Evolutionary conservation across 92 coral and sea anemone species (phyloP), one percentile per base, ranked within the genome.

Genomic region (Plumapathes pennacea): DNA sequence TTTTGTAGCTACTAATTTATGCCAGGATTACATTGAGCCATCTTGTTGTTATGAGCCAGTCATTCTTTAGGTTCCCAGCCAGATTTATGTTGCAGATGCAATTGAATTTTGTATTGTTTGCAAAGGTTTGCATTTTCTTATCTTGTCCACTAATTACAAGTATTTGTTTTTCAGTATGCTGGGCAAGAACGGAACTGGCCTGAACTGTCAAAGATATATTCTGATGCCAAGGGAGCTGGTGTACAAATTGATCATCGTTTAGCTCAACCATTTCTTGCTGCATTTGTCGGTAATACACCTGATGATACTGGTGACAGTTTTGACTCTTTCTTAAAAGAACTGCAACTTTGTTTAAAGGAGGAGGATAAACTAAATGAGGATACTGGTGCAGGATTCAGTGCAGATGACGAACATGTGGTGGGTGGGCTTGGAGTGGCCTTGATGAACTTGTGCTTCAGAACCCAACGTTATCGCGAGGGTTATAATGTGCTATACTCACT

Each of bases 381-480:
- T 36, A 69, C 69, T 13, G 48, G 71, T 32, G 65, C 73, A 46
- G 28, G 48, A 1, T 57, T 86, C 15, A 86, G 78, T 53, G 57
- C 39, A 24, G 74, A 61, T 39, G 89, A 82, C 53, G 74, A 71
- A 26, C 37, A 8, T 24, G 72, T 87, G 11, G 21, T 87, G 27
- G 96, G 96, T 14, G 67, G 77, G 48, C 68, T 87, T 31, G 96
- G 89, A 20, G 85, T 87, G 19, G 89, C 89, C 14, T 20, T 87
- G 45, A 77, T 87, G 83, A 72, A 67, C 47, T 36, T 66, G 9
- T 82, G 81, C 44, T 55, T 63, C 33, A 32, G 39, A 1, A 23
- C 27, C 10, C 46, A 68, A 29, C 63, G 52, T 9, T 80, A 60
- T 12, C 27, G 41, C 30, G 83, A 87, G 32, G 96, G 89, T 10